Evolutionary conservation across 1,140 invertebrate species (phyloP), one percentile per base, ranked within the genome.

Genomic region (Grapholita molesta): DNA sequence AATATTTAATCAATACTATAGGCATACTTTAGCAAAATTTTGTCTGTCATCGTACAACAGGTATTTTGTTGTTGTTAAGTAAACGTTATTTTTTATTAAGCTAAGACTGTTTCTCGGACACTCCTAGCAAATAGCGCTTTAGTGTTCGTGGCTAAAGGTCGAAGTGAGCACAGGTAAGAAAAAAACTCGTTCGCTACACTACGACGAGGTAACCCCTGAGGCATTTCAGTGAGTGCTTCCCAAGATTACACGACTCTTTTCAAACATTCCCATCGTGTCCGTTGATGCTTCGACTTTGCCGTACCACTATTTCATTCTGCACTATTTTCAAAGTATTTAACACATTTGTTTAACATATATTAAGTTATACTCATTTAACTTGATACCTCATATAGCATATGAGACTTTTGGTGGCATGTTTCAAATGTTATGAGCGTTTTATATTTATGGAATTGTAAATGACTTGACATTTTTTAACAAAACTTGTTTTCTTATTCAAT

Each of bases 241-340:
- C 24, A 32, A 61, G n/a, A 61, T 61, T 61, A 28, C 55, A 28
- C 23, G 42, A 57, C 24, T 57, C 21, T 57, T 28, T 61, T 61
- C 55, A 61, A 61, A 61, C 28, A 30, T 28, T 18, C 4, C 12
- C 42, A 2, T 2, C 15, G 15, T n/a, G n/a, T n/a, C n/a, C n/a
- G 35, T 28, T 28, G 25, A 12, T 28, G 25, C 25, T 61, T 15
- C 25, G 25, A 61, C 55, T 11, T 3, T 28, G 15, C 42, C 8
- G 42, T 21, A 18, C 15, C n/a, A 8, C 12, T 48, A 48, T 42
- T 42, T 42, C 12, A 42, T 42, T 42, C 6, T 42, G n/a, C 12
- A 12, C 11, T 35, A 35, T 35, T 35, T 35, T 35, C 33, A 12
- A 8, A 35, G 33, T 12, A 35, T 35, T 35, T 35, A 35, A 35